Conservation (phyloP, 1,140 invertebrate genomes). For the Solenopsis fugax region DNA sequence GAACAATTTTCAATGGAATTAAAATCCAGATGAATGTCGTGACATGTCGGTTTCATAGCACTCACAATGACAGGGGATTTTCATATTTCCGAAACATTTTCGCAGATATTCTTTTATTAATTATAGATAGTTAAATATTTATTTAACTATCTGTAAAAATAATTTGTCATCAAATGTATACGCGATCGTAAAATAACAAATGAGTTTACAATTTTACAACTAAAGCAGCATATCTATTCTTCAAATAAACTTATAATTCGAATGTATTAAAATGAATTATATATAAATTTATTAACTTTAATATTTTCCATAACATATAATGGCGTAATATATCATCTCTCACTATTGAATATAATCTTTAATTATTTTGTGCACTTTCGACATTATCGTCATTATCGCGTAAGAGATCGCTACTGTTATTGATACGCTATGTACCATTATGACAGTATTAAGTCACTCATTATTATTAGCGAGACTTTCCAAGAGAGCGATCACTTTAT, state of each 20-base stretch:
- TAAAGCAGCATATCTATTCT: background rate
- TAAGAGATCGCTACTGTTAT: background rate
- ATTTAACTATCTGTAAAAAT: too few species aligned
- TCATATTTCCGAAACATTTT: background rate
- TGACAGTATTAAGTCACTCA: background rate
- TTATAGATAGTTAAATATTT: too few species aligned
- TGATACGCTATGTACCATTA: constrained; percentile 6
- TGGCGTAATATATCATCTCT: background rate
- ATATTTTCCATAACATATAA: background rate
- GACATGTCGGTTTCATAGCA: background rate
- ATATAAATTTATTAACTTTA: background rate
- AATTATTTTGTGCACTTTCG: background rate
- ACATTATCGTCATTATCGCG: background rate
- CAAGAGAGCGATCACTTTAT: constrained; percentile 41
- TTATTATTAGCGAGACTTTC: constrained; percentile 22
- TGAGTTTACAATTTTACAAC: background rate
- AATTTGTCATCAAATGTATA: too few species aligned
- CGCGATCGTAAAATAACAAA: too few species aligned
- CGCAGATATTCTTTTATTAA: background rate
- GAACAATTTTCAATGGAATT: constrained; percentile 19
- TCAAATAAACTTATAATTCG: too few species aligned
- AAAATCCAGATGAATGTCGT: background rate
- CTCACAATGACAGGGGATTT: background rate
- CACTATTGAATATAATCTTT: background rate
- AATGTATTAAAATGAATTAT: constrained; percentile 8